A percentile compares a stretch with the other conserved stretches of the same genome.
Evolutionary conservation across 2,888 invertebrate species (phyloP).

Genomic region (Linnaemya vulpina): DNA sequence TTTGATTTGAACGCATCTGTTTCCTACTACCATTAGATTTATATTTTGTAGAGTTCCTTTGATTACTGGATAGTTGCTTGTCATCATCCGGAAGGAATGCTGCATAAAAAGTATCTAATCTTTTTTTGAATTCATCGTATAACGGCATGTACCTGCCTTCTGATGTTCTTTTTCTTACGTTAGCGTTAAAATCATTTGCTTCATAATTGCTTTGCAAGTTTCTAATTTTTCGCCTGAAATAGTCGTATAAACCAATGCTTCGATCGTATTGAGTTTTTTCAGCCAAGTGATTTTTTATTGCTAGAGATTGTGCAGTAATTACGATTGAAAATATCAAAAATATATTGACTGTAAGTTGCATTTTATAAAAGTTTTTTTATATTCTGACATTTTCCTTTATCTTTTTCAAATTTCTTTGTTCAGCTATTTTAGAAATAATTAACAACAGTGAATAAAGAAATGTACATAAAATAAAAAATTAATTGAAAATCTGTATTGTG

Average conservation of each 20-base stretch:
- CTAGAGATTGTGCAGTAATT: not conserved
- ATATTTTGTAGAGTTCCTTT: not conserved
- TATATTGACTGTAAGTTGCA: conserved; percentile 11
- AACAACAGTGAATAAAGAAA: too few relatives aligned
- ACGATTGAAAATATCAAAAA: conserved; percentile 35
- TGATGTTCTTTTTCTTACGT: conserved; percentile 10
- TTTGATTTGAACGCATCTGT: conserved; percentile 7
- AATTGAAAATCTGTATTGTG: too few relatives aligned
- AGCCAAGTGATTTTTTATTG: not conserved
- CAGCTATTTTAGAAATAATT: too few relatives aligned
- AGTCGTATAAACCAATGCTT: conserved; percentile 43
- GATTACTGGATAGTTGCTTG: not conserved
- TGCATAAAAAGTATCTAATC: conserved; percentile 37
- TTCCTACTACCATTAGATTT: not conserved
- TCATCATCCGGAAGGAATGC: conserved; percentile 6
- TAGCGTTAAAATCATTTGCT: not conserved
- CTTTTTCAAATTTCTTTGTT: too few relatives aligned
- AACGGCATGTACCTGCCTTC: conserved; percentile 22
- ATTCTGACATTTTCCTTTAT: not conserved
- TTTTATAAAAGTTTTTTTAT: not conserved
- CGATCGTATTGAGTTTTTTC: not conserved
- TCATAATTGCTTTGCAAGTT: conserved; percentile 12
- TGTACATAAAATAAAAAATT: too few relatives aligned
- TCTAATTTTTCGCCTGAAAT: not conserved
- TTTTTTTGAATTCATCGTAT: conserved; percentile 47